Conservation (phyloP, 2,888 invertebrate genomes). For the Agrypnus murinus region DNA sequence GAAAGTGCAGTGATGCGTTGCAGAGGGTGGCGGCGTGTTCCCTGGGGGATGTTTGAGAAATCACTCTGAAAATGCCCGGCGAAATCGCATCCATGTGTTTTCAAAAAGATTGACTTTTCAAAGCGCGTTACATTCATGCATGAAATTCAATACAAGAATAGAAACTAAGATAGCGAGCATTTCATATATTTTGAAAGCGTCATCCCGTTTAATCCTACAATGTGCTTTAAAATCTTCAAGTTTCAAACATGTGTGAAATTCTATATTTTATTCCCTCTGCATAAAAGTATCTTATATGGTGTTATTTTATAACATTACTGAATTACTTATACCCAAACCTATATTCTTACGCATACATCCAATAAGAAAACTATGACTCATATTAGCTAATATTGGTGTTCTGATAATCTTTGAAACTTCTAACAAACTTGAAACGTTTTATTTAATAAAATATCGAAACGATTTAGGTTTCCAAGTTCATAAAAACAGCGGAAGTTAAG, state of each 20-base stretch:
- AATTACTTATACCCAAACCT: too few species aligned
- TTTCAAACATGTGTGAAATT: not conserved
- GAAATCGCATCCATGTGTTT: constrained; percentile 40
- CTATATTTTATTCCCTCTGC: too few species aligned
- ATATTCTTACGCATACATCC: too few species aligned
- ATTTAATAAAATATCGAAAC: constrained; percentile 8
- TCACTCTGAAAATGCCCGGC: constrained; percentile 37
- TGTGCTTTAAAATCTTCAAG: not conserved
- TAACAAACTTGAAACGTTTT: not conserved
- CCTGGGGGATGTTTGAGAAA: constrained; percentile 38
- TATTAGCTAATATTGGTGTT: too few species aligned
- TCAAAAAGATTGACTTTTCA: constrained; percentile 46
- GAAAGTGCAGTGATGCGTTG: constrained; percentile 54
- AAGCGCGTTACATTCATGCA: constrained; percentile 46
- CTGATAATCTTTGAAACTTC: not conserved
- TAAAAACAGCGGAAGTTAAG: constrained; percentile 20
- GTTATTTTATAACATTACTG: too few species aligned
- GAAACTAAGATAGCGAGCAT: constrained; percentile 37
- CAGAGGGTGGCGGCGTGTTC: constrained; percentile 51
- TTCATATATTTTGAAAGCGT: constrained; percentile 25
- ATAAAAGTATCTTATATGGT: too few species aligned
- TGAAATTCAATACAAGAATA: constrained; percentile 42
- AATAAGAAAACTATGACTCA: too few species aligned
- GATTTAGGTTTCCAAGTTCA: not conserved
- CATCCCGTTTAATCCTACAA: not conserved